Conservation (phyloP, 2,888 invertebrate species). For the Hipparchia sbordonii region DNA sequence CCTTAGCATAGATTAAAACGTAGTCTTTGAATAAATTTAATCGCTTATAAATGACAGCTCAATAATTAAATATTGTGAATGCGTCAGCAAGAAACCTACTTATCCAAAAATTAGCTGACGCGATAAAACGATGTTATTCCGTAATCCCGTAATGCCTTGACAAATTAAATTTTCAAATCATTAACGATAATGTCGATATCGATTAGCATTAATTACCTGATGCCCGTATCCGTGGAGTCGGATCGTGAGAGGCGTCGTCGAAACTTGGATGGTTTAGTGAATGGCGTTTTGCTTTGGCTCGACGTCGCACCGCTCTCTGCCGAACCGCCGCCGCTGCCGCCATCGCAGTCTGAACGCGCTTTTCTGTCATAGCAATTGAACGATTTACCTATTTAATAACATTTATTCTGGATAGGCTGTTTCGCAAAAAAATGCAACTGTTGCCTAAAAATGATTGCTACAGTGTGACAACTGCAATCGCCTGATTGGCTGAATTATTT, state of each 20-base stretch:
- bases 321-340: slow-evolving; percentile 72
- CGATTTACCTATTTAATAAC: background rate
- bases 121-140: background rate
- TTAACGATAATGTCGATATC: background rate
- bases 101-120: background rate
- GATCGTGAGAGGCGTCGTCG: slow-evolving; percentile 66
- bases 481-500: too few relatives aligned
- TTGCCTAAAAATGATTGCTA: too few relatives aligned
- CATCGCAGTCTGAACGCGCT: slow-evolving; percentile 69
- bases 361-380: slow-evolving; percentile 49
- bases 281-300: slow-evolving; percentile 66
- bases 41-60: too few relatives aligned
- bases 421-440: too few relatives aligned
- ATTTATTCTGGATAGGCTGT: too few relatives aligned
- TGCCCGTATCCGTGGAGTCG: slow-evolving; percentile 63
- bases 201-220: slow-evolving; percentile 54
- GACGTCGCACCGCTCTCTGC: slow-evolving; percentile 77
- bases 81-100: background rate
- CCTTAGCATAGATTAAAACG: too few relatives aligned
- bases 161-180: background rate
- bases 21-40: too few relatives aligned
- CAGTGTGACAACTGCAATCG: too few relatives aligned
- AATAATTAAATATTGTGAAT: background rate
- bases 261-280: slow-evolving; percentile 66
- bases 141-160: background rate